Conservation (phyloP, 1,140 invertebrate genomes). For the Aphaenogaster rudis region DNA sequence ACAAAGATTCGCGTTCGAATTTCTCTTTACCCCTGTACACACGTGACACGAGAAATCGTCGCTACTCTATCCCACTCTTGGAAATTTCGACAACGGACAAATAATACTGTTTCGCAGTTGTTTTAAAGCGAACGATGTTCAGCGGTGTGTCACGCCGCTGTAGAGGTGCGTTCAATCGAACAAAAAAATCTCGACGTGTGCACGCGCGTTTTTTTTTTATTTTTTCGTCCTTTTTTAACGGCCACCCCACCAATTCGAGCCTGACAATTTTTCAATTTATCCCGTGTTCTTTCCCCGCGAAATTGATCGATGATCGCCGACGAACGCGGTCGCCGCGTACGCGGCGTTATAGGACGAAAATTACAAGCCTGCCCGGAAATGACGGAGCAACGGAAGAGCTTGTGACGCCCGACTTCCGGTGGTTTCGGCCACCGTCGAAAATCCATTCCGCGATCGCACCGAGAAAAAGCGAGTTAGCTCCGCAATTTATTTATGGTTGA, state of each 20-base stretch:
- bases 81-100: conserved; percentile 36
- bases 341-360: conserved; percentile 64
- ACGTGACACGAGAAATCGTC: conserved; percentile 36
- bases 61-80: not conserved
- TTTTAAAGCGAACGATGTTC: conserved; percentile 48
- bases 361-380: conserved; percentile 73
- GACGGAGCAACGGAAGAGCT: conserved; percentile 68
- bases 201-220: not conserved
- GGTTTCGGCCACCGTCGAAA: conserved; percentile 49
- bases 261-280: conserved; percentile 63
- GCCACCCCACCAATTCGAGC: conserved; percentile 23
- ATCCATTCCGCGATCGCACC: conserved; percentile 47
- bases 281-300: conserved; percentile 30
- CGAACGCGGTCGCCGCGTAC: conserved; percentile 47
- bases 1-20: conserved; percentile 8
- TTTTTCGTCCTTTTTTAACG: not conserved
- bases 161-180: conserved; percentile 50
- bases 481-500: conserved; percentile 20
- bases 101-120: conserved; percentile 54
- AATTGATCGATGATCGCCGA: conserved; percentile 61
- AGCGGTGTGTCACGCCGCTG: conserved; percentile 33
- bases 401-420: conserved; percentile 61
- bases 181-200: conserved; percentile 42
- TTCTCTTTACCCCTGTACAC: not conserved
- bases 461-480: conserved; percentile 41